Percentiles rank a stretch among this genome's conserved stretches.
These are phyloP conservation scores for Hypotaenidia okinawae DNA, from an alignment of 2,797 vertebrate species.

Conservation along the genomic window DNA sequence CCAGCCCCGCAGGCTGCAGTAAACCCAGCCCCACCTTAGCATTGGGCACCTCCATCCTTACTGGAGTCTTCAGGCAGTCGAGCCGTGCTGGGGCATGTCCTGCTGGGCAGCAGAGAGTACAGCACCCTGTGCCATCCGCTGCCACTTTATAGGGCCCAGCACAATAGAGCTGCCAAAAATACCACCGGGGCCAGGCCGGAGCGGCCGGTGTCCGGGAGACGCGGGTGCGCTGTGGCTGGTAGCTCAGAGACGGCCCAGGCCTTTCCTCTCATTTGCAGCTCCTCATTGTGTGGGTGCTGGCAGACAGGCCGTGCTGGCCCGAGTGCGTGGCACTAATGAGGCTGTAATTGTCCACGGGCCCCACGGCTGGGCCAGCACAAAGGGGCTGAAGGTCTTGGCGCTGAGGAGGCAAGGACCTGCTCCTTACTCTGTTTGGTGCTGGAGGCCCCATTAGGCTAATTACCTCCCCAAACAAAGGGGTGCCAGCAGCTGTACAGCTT, in stretches of 20 bases:
- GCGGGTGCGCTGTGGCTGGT: background rate
- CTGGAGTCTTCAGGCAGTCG: background rate
- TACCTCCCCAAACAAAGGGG: background rate
- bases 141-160: slow-evolving; percentile 41
- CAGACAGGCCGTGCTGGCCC: rapidly evolving
- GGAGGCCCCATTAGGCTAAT: slow-evolving; percentile 61
- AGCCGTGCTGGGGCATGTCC: slow-evolving; percentile 12
- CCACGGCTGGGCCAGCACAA: background rate
- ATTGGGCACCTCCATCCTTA: slow-evolving; percentile 47
- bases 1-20: background rate
- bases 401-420: too few relatives aligned
- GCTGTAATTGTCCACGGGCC: background rate
- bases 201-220: slow-evolving; percentile 24
- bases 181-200: background rate
- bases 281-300: slow-evolving; percentile 32
- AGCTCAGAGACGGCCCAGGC: slow-evolving; percentile 56
- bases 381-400: slow-evolving; percentile 15
- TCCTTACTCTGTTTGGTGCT: too few relatives aligned
- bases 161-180: slow-evolving; percentile 63
- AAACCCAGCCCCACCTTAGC: slow-evolving; percentile 31
- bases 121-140: background rate
- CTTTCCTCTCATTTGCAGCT: slow-evolving; percentile 61
- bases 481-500: background rate
- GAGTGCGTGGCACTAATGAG: slow-evolving; percentile 49
- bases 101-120: background rate